Evolutionary conservation across 2,797 vertebrate species (phyloP), one percentile per base, ranked within the genome.

Genomic region (Arctocebus calabarensis): DNA sequence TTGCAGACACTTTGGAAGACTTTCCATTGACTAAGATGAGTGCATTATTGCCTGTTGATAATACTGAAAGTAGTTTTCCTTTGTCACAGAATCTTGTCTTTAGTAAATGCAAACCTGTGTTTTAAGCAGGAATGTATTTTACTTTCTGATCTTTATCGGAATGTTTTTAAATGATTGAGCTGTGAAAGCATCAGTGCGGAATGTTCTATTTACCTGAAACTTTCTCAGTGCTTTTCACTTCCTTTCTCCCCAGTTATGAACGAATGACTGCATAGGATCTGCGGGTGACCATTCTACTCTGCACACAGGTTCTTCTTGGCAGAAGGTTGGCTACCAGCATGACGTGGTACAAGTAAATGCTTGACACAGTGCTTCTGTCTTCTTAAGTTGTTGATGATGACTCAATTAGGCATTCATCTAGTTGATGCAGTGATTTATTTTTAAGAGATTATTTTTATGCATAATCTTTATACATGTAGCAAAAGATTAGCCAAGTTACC

Each of bases 41-140:
- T 74, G 3, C 59, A 62, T 79, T 61, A 34, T 82, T 96, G 66
- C 71, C 43, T 94, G 17, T 84, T 84, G 64, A 70, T 84, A 52
- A 48, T 40, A 29, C 74, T 84, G 52, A 92, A 22, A 68, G 29
- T 71, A 37, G 90, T 88, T 94, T 90, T 81, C 77, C 17, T 78
- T 92, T 78, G 37, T 48, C 88, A 52, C 55, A 70, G 45, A 94
- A 57, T 52, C 14, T 10, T 71, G 59, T 82, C 81, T 75, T 73
- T 85, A 59, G 32, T 81, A 84, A 91, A 85, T 71, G 52, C 43
- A 96, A 88, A 83, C 79, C 78, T 90, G 2, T 92, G 64, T 88
- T 94, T 89, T 48, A 71, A 88, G 62, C 40, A n/a, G 48, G 17
- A 89, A 45, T 86, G 25, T 70, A 45, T 91, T 88, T 81, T 48